phyloP scores from a whole-genome alignment of 2,113 vertebrate genomes.

The Sterrhoptilus dennistouni region DNA sequence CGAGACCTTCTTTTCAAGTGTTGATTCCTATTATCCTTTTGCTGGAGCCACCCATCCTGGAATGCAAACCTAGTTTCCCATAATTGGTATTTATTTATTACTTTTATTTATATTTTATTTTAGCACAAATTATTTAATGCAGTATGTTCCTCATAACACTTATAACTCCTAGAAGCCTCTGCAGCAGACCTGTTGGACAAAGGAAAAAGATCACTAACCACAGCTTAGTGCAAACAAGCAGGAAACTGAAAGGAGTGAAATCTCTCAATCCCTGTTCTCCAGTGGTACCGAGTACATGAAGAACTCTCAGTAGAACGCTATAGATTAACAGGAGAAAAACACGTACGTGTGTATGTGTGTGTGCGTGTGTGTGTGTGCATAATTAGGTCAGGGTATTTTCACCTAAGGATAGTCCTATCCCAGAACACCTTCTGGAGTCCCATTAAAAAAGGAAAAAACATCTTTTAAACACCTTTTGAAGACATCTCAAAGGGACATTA shows the following conservation, averaged over 20 bases:
- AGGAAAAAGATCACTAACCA: not conserved
- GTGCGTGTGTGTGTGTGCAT: accelerated
- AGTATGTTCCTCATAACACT: no score
- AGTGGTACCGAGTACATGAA: not conserved
- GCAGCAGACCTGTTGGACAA: not conserved
- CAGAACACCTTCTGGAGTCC: not conserved
- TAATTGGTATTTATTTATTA: no score
- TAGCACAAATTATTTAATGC: no score
- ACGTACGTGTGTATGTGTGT: accelerated
- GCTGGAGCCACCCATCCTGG: no score
- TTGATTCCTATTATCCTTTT: no score
- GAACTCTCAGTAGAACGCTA: not conserved
- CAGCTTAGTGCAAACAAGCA: not conserved
- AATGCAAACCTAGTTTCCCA: no score
- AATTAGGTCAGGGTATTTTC: not conserved
- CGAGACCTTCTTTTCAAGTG: no score
- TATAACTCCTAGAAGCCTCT: not conserved
- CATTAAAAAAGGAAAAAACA: not conserved
- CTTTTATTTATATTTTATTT: no score
- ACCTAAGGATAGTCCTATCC: not conserved
- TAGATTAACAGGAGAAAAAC: not conserved
- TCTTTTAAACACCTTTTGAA: not conserved
- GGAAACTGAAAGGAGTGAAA: not conserved
- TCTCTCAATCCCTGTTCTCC: not conserved
- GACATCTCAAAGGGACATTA: not conserved